Conservation (phyloP, 2,797 vertebrate genomes). For the Streptopelia turtur region DNA sequence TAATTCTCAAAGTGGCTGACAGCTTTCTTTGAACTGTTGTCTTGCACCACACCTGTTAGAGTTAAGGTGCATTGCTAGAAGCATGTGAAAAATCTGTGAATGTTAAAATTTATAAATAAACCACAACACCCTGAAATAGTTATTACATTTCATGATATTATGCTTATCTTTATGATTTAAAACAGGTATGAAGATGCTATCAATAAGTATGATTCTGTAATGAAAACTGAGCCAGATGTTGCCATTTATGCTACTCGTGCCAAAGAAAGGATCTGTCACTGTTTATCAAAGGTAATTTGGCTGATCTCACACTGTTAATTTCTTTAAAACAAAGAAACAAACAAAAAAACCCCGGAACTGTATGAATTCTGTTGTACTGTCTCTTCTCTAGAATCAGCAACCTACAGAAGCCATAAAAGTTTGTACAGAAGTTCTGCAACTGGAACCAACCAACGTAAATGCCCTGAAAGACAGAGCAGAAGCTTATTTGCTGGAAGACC, state of each 20-base stretch:
- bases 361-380: neutral
- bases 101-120: neutral
- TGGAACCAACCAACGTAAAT: conserved; percentile 86
- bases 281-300: conserved; percentile 86
- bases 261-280: conserved; percentile 94
- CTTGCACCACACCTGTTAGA: fast-evolving
- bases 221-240: conserved; percentile 90
- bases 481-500: conserved; percentile 90
- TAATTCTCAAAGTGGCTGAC: neutral
- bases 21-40: neutral
- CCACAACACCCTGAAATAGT: neutral
- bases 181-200: conserved; percentile 91
- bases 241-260: conserved; percentile 84
- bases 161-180: neutral
- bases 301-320: neutral
- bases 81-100: neutral
- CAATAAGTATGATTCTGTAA: conserved; percentile 89
- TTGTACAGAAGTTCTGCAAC: conserved; percentile 88
- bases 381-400: conserved; percentile 83
- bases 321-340: neutral
- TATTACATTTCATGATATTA: neutral
- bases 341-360: no score
- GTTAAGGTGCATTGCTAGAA: neutral
- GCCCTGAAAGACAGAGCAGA: conserved; percentile 92
- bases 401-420: conserved; percentile 83